Evolutionary conservation across 2,113 vertebrate species (phyloP).

Genomic region (Lepisosteus osseus): DNA sequence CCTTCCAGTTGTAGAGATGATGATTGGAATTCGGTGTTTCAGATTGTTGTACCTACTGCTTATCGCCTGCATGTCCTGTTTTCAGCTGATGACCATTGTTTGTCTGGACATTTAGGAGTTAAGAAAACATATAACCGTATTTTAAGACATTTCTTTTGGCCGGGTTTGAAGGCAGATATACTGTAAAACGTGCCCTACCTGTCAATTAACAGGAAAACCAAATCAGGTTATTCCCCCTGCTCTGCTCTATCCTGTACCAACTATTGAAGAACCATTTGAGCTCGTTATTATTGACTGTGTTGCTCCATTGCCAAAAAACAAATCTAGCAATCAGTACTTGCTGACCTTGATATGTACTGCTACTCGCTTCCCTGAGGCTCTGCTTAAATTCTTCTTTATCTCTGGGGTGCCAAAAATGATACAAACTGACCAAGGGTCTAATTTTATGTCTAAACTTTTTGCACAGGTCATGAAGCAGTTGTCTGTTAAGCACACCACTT

Average conservation of each 20-base stretch:
- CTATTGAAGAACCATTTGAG: not conserved
- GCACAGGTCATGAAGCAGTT: not conserved
- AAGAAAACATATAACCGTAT: not conserved
- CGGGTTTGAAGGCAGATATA: not conserved
- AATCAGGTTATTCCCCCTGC: not conserved
- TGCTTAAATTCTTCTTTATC: not conserved
- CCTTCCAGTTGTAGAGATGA: not conserved
- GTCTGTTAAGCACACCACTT: not conserved
- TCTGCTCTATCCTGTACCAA: not conserved
- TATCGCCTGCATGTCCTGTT: not conserved
- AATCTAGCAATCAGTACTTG: not conserved
- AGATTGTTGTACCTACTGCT: not conserved
- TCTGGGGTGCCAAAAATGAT: not conserved
- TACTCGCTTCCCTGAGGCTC: not conserved
- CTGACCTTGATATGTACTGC: not conserved
- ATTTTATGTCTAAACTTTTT: not conserved
- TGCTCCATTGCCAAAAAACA: not conserved
- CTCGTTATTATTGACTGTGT: not conserved
- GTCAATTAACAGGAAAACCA: not conserved
- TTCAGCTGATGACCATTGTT: not conserved
- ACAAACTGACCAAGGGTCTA: not conserved
- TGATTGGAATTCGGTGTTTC: not conserved
- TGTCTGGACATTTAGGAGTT: not conserved
- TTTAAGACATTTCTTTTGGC: not conserved
- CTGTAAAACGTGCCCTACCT: not conserved